Percentiles rank a stretch among this genome's conserved stretches.
These are phyloP conservation scores for Melospiza melodia DNA, from an alignment of 2,113 vertebrate species.

Conservation along the genomic window DNA sequence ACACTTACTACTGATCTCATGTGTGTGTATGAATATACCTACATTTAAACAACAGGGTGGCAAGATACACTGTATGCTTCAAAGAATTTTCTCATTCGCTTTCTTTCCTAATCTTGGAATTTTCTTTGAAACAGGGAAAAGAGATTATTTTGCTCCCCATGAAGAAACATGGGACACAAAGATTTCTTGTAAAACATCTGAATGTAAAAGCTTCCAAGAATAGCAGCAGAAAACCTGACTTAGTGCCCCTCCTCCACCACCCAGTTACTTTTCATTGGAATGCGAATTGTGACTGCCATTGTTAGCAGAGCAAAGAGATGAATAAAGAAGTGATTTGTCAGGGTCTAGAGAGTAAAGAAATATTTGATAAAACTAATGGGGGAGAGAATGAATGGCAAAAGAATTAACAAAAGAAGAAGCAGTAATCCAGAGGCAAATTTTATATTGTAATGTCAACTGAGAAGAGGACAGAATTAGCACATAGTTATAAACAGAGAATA, in stretches of 20 bases:
- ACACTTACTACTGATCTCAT: background rate
- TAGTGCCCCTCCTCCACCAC: background rate
- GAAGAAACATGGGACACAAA: background rate
- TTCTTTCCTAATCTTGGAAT: background rate
- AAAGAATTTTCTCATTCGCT: background rate
- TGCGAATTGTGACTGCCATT: background rate
- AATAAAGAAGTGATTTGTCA: slow-evolving; percentile 28
- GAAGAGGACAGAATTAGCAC: background rate
- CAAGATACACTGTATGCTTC: background rate
- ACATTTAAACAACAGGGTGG: background rate
- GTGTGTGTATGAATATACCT: background rate
- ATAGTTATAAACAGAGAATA: background rate
- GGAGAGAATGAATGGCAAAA: background rate
- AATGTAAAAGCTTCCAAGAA: background rate
- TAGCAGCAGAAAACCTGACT: background rate
- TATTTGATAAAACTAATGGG: background rate
- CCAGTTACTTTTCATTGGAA: background rate
- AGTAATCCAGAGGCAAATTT: background rate
- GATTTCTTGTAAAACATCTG: background rate
- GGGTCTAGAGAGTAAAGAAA: background rate
- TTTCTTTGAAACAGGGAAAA: background rate
- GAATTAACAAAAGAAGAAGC: background rate
- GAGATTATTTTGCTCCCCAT: background rate
- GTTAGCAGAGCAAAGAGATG: background rate
- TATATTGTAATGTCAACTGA: background rate